A percentile compares a stretch with the other conserved stretches of the same genome.
Conservation (phyloP, 2,797 vertebrate species). For the Acipenser ruthenus region DNA sequence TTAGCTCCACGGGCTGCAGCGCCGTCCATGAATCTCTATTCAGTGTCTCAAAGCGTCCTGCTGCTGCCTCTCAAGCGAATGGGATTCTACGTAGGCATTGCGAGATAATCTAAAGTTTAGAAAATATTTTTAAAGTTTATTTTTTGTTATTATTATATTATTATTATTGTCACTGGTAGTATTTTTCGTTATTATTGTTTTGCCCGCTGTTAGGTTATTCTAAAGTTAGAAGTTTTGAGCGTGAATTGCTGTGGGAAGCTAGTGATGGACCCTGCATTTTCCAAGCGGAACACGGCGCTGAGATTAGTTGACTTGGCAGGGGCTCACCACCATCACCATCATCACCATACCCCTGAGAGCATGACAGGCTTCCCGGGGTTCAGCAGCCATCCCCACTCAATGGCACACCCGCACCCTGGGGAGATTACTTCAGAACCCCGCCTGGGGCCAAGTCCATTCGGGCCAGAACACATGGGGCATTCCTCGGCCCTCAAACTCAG, state of each 20-base stretch:
- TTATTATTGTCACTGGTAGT: constrained; percentile 25
- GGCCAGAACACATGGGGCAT: constrained; percentile 85
- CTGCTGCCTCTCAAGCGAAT: constrained; percentile 78
- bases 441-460: constrained; percentile 80
- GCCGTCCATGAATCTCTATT: constrained; percentile 82
- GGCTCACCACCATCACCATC: constrained; percentile 74
- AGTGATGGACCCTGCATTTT: constrained; percentile 82
- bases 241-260: constrained; percentile 76
- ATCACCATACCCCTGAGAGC: constrained; percentile 81
- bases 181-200: constrained; percentile 72
- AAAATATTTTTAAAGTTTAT: constrained; percentile 49
- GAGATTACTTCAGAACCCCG: constrained; percentile 76
- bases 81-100: constrained; percentile 80
- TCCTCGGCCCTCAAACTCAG: constrained; percentile 86
- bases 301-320: constrained; percentile 85
- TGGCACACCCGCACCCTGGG: constrained; percentile 76
- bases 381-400: constrained; percentile 76
- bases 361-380: constrained; percentile 84
- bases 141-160: constrained; percentile 30
- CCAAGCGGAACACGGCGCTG: constrained; percentile 80
- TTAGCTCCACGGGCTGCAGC: constrained; percentile 75
- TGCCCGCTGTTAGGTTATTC: constrained; percentile 80
- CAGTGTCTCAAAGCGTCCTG: constrained; percentile 80
- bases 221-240: constrained; percentile 76
- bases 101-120: constrained; percentile 66